Percentiles rank a stretch among this genome's conserved stretches.
Evolutionary conservation across 2,797 vertebrate species (phyloP).

Genomic region (Halcyon badia): DNA sequence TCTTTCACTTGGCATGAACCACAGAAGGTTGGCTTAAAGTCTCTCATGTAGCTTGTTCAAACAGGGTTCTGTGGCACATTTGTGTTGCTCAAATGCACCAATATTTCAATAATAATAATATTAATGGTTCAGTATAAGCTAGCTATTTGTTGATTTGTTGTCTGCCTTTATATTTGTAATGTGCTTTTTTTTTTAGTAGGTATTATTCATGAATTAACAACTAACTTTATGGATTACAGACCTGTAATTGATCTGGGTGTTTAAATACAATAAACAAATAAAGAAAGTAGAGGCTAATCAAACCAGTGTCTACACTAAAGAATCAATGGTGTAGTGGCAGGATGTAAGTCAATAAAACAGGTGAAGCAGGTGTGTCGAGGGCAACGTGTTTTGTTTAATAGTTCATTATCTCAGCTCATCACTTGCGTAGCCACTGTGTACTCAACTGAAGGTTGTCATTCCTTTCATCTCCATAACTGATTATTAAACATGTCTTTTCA

Average conservation of each 20-base stretch:
- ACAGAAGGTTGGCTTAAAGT: not conserved
- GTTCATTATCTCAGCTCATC: not conserved
- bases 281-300: not conserved
- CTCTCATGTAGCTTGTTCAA: not conserved
- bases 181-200: not conserved
- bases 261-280: not conserved
- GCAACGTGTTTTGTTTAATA: not conserved
- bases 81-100: not conserved
- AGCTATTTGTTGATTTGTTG: not conserved
- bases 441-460: not conserved
- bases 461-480: not conserved
- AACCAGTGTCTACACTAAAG: not conserved
- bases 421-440: not conserved
- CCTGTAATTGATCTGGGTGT: not conserved
- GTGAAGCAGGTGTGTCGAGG: not conserved
- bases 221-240: not conserved
- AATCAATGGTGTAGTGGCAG: not conserved
- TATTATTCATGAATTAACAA: not conserved
- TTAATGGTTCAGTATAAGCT: not conserved
- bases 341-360: not conserved
- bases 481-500: not conserved
- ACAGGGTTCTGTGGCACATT: not conserved
- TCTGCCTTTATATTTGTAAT: not conserved
- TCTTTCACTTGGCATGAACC: not conserved
- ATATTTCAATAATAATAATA: not conserved